A percentile compares a stretch with the other conserved stretches of the same genome.
These are phyloP conservation scores for Cottoperca gobio DNA, from an alignment of 2,797 vertebrate genomes.

Conservation along the genomic window DNA sequence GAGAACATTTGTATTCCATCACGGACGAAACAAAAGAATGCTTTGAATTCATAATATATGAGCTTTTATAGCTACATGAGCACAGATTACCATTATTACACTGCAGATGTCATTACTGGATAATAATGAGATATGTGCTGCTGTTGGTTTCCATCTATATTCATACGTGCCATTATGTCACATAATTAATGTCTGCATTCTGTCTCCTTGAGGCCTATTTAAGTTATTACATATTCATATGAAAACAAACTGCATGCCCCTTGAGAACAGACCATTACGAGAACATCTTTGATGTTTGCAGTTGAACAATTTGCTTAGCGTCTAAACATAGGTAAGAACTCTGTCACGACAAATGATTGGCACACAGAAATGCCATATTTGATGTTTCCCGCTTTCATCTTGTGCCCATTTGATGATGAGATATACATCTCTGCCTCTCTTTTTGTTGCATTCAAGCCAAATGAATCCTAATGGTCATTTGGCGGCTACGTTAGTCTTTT, in stretches of 20 bases:
- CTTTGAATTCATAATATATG: constrained; percentile 14
- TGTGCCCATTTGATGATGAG: constrained; percentile 34
- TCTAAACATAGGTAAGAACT: constrained; percentile 40
- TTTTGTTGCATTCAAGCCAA: constrained; percentile 47
- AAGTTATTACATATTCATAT: constrained; percentile 32
- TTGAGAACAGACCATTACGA: constrained; percentile 9
- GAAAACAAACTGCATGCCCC: constrained; percentile 11
- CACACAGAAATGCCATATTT: constrained; percentile 23
- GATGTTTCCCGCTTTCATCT: constrained; percentile 47
- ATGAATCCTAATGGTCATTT: constrained; percentile 74
- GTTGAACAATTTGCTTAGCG: constrained; percentile 19
- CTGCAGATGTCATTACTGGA: constrained; percentile 32
- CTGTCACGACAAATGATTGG: constrained; percentile 13
- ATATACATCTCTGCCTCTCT: constrained; percentile 62
- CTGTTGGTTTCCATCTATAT: constrained; percentile 38
- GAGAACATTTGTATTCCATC: constrained; percentile 33
- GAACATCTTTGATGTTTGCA: constrained; percentile 37
- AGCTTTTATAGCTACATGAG: constrained; percentile 14
- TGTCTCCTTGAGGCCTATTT: constrained; percentile 35
- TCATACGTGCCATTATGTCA: constrained; percentile 31
- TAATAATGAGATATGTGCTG: constrained; percentile 27
- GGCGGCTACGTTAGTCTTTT: constrained; percentile 73
- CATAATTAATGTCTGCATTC: constrained; percentile 35
- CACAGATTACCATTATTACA: constrained; percentile 25
- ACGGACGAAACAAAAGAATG: constrained; percentile 20